Conservation (phyloP, 2,888 invertebrate species). For the Helleia helle region DNA sequence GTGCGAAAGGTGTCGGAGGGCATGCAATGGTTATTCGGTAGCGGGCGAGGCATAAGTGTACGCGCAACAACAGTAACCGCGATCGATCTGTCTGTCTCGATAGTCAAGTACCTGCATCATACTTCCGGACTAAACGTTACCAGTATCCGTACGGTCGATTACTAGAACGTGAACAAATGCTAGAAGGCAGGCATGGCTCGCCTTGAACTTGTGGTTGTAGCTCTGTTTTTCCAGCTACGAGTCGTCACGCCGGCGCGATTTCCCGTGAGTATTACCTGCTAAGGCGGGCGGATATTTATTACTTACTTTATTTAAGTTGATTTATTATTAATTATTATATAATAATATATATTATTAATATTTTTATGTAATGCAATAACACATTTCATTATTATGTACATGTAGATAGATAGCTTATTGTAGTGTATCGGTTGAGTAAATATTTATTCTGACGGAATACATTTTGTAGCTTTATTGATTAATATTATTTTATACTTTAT, state of each 20-base stretch:
- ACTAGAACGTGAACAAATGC: constrained; percentile 35
- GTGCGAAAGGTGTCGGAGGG: constrained; percentile 70
- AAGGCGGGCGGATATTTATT: constrained; percentile 48
- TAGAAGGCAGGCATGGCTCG: constrained; percentile 55
- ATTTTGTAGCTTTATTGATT: not conserved
- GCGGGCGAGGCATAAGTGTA: constrained; percentile 65
- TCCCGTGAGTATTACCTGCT: constrained; percentile 56
- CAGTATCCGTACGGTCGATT: too few species aligned
- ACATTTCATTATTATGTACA: too few species aligned
- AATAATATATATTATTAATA: too few species aligned
- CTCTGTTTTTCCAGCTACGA: constrained; percentile 52
- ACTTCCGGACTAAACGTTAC: constrained; percentile 38
- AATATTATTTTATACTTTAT: not conserved
- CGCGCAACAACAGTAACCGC: constrained; percentile 56
- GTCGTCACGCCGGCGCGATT: constrained; percentile 62
- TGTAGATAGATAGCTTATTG: too few species aligned
- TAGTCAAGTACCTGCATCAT: constrained; percentile 69
- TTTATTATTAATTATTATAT: too few species aligned
- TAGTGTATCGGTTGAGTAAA: not conserved
- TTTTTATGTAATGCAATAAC: too few species aligned
- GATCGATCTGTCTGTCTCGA: constrained; percentile 42
- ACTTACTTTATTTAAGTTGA: constrained; percentile 13
- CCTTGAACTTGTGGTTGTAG: constrained; percentile 42
- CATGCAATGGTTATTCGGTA: constrained; percentile 68
- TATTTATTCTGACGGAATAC: not conserved